phyloP scores from a whole-genome alignment of 1,140 invertebrate species.

The Homarus americanus region DNA sequence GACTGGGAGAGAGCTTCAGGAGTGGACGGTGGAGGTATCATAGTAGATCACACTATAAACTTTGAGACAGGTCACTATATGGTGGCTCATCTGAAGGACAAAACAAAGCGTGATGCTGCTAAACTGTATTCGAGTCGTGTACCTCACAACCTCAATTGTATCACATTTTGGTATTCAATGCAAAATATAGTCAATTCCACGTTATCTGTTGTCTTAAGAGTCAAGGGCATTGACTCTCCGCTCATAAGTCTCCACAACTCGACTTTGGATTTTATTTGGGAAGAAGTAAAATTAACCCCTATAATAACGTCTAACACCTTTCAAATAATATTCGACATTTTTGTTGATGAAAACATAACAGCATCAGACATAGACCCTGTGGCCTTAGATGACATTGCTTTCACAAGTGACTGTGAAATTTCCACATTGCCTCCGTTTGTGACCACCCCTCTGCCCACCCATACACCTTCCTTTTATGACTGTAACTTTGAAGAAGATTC shows the following conservation, averaged over 20 bases:
- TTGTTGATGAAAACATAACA: conserved; percentile 52
- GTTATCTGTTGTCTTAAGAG: conserved; percentile 16
- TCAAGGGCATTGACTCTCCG: neutral
- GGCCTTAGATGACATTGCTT: conserved; percentile 57
- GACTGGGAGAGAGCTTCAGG: conserved; percentile 52
- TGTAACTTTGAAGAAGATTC: conserved; percentile 60
- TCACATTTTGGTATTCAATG: conserved; percentile 67
- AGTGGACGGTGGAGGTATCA: conserved; percentile 40
- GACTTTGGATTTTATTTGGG: conserved; percentile 50
- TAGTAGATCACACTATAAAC: conserved; percentile 62
- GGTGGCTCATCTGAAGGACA: conserved; percentile 30
- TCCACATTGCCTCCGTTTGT: conserved; percentile 40
- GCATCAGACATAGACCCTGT: conserved; percentile 38
- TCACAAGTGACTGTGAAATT: conserved; percentile 25
- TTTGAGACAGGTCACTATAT: conserved; percentile 57
- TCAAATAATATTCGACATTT: conserved; percentile 8
- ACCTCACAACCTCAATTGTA: conserved; percentile 19
- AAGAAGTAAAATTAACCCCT: conserved; percentile 26
- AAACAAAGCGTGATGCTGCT: conserved; percentile 51
- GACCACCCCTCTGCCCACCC: conserved; percentile 50
- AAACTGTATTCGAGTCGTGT: conserved; percentile 30
- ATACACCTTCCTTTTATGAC: conserved; percentile 49
- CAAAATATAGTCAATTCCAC: conserved; percentile 62
- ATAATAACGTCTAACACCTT: conserved; percentile 17
- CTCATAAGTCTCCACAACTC: conserved; percentile 41